phyloP scores from a whole-genome alignment of 2,797 vertebrate species.

The Antrozous pallidus region DNA sequence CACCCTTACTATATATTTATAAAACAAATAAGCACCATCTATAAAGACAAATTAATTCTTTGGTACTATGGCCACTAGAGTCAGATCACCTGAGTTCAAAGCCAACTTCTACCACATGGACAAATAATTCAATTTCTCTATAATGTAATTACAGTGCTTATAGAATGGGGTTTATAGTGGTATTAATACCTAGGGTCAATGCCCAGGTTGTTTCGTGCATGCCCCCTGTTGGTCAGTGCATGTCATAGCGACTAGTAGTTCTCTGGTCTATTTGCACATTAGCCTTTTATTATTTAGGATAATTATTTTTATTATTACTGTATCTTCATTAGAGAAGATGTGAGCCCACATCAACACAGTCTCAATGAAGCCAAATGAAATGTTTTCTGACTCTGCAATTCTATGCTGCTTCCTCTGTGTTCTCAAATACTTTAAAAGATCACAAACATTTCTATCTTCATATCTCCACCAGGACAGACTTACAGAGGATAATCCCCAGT shows the following conservation, averaged over 20 bases:
- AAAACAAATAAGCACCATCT: not conserved
- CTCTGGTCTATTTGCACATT: no score
- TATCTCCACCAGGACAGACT: conserved; percentile 48
- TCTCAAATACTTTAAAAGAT: conserved; percentile 60
- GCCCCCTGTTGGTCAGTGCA: no score
- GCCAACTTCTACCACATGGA: not conserved
- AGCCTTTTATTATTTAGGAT: not conserved
- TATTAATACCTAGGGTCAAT: not conserved
- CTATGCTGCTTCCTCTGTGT: conserved; percentile 31
- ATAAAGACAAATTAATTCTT: not conserved
- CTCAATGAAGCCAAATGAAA: conserved; percentile 8
- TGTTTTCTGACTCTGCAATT: conserved; percentile 31
- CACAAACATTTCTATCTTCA: conserved; percentile 58
- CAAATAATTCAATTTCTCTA: not conserved
- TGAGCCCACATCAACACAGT: not conserved
- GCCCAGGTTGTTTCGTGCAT: no score
- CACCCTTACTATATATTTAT: not conserved
- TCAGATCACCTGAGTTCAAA: not conserved
- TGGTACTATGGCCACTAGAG: not conserved
- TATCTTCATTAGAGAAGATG: not conserved
- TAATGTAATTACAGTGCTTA: not conserved
- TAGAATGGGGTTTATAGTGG: not conserved
- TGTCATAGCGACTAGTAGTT: no score
- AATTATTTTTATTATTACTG: not conserved
- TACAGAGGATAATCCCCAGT: conserved; percentile 59